Conservation (phyloP, 2,797 vertebrate genomes). For the Sebastes steindachneri region DNA sequence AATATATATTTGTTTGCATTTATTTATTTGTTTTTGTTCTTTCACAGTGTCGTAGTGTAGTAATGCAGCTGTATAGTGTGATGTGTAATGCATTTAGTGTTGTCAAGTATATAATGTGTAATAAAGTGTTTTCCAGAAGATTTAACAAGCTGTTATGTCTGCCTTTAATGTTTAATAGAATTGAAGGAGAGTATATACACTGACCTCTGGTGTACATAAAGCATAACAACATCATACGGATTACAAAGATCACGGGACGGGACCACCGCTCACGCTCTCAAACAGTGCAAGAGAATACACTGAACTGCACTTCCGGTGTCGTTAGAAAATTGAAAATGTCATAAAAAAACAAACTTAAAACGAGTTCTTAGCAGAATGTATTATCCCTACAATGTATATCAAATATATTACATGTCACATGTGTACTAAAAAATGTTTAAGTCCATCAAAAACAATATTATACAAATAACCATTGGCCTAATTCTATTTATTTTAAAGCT, state of each 20-base stretch:
- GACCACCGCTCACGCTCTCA: background rate
- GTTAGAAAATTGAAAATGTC: background rate
- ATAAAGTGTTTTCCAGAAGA: background rate
- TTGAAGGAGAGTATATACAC: background rate
- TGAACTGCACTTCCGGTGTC: constrained; percentile 1
- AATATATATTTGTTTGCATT: too few relatives aligned
- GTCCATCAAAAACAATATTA: background rate
- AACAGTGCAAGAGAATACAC: background rate
- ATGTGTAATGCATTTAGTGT: background rate
- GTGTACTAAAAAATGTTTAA: background rate
- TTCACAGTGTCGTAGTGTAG: background rate
- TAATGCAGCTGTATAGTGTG: background rate
- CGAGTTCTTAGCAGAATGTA: background rate
- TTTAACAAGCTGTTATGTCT: background rate
- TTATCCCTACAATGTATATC: background rate
- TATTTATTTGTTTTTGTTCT: background rate
- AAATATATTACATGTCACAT: background rate
- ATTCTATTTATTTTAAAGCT: fast-evolving
- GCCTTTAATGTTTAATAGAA: background rate
- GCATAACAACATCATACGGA: fast-evolving
- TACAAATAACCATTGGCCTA: background rate
- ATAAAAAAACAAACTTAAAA: background rate
- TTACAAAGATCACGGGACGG: background rate
- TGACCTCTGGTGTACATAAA: background rate
- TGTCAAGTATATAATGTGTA: background rate